Percentiles rank a stretch among this genome's conserved stretches.
phyloP scores from a whole-genome alignment of 2,113 vertebrate genomes.

The Amphiprion ocellaris region DNA sequence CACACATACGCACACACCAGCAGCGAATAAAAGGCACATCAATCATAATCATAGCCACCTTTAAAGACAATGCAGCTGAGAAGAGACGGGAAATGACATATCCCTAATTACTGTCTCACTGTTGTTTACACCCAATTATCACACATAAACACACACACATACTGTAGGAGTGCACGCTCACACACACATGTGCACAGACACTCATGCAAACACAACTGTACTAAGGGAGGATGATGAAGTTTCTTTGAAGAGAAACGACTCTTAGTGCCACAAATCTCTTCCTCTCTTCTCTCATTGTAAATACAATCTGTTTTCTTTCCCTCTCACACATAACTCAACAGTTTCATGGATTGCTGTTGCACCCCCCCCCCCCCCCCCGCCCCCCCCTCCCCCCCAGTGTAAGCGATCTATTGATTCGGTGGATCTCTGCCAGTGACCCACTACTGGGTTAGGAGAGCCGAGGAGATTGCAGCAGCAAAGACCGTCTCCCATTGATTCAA shows the following conservation, averaged over 20 bases:
- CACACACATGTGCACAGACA: background rate
- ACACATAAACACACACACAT: conserved; percentile 37
- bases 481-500: conserved; percentile 55
- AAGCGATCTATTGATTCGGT: conserved; percentile 63
- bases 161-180: background rate
- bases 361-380: conserved; percentile 4
- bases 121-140: conserved; percentile 63
- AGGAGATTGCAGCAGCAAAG: conserved; percentile 28
- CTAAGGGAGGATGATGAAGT: conserved; percentile 34
- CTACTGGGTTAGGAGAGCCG: conserved; percentile 25
- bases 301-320: background rate
- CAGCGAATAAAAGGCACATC: conserved; percentile 72
- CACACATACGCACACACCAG: conserved; percentile 25
- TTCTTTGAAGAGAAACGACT: conserved; percentile 32
- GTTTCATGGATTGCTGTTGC: conserved; percentile 43
- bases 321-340: background rate
- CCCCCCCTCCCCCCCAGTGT: background rate
- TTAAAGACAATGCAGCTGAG: conserved; percentile 77
- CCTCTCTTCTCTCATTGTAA: background rate
- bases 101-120: conserved; percentile 75
- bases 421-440: conserved; percentile 47
- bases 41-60: conserved; percentile 79
- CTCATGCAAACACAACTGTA: background rate
- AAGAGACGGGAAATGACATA: conserved; percentile 71
- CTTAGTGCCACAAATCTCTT: conserved; percentile 20